These are phyloP conservation scores for Oscheius myriophilus DNA, from an alignment of 2,888 invertebrate genomes.

Conservation along the genomic window DNA sequence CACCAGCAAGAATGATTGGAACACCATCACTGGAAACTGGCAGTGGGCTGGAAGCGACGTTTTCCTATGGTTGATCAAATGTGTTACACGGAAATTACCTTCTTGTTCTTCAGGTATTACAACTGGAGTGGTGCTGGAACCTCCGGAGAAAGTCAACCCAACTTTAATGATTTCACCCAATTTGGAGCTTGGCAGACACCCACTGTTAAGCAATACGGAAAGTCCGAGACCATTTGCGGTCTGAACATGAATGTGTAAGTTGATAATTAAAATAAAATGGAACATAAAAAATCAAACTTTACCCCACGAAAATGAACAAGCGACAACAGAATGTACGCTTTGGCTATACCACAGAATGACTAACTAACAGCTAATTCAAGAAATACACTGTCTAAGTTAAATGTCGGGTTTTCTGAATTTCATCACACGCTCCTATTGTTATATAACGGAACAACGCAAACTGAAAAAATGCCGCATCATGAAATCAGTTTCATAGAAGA, in stretches of 20 bases:
- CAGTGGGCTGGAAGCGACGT: constrained; percentile 15
- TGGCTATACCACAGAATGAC: too few relatives aligned
- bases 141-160: constrained; percentile 9
- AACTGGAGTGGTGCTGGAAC: constrained; percentile 16
- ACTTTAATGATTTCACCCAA: constrained; percentile 24
- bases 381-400: too few relatives aligned
- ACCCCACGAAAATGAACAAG: too few relatives aligned
- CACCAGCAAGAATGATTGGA: constrained; percentile 27
- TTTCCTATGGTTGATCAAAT: constrained; percentile 12
- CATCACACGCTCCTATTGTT: too few relatives aligned
- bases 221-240: constrained; percentile 8
- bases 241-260: constrained; percentile 21
- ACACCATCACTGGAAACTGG: constrained; percentile 23
- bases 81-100: background rate
- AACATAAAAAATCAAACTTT: too few relatives aligned
- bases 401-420: too few relatives aligned
- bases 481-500: too few relatives aligned
- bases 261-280: background rate
- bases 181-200: constrained; percentile 5
- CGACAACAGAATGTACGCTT: too few relatives aligned
- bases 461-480: too few relatives aligned
- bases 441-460: too few relatives aligned
- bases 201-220: constrained; percentile 24
- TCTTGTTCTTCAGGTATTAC: constrained; percentile 16
- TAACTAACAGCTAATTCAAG: too few relatives aligned